phyloP scores from a whole-genome alignment of 2,888 invertebrate genomes.

The Orthonychiurus folsomi region DNA sequence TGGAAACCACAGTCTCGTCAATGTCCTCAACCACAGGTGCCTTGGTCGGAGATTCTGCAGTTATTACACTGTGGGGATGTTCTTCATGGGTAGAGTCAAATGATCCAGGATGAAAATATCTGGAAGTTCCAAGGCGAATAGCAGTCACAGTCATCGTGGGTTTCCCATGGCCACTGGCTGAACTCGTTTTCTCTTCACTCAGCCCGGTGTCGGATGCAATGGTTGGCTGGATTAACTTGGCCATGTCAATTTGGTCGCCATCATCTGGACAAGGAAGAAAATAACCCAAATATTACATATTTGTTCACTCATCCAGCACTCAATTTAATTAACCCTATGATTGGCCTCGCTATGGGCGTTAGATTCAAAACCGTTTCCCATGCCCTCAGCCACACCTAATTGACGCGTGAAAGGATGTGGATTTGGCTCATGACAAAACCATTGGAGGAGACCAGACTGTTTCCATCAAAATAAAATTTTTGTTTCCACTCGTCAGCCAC shows the following conservation, averaged over 20 bases:
- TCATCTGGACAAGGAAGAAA: too few relatives aligned
- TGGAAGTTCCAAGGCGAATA: constrained; percentile 21
- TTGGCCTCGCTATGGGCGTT: too few relatives aligned
- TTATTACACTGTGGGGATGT: neutral
- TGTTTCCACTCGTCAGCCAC: too few relatives aligned
- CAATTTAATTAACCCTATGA: too few relatives aligned
- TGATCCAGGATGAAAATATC: constrained; percentile 19
- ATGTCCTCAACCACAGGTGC: neutral
- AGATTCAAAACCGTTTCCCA: too few relatives aligned
- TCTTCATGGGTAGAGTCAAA: neutral
- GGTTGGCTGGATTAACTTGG: neutral
- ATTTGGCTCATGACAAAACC: too few relatives aligned
- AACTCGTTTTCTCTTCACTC: neutral
- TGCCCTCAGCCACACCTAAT: too few relatives aligned
- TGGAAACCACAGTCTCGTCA: neutral
- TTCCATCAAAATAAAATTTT: too few relatives aligned
- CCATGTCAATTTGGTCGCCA: neutral
- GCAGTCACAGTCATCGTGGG: constrained; percentile 35
- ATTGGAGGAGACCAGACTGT: too few relatives aligned
- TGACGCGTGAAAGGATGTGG: too few relatives aligned
- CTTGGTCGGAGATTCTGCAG: neutral
- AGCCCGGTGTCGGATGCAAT: neutral
- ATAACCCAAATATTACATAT: too few relatives aligned
- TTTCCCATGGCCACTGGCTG: constrained; percentile 4
- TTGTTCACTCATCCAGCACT: too few relatives aligned